These are phyloP conservation scores for Diorhabda elongata DNA, from an alignment of 1,140 invertebrate genomes.

Conservation along the genomic window DNA sequence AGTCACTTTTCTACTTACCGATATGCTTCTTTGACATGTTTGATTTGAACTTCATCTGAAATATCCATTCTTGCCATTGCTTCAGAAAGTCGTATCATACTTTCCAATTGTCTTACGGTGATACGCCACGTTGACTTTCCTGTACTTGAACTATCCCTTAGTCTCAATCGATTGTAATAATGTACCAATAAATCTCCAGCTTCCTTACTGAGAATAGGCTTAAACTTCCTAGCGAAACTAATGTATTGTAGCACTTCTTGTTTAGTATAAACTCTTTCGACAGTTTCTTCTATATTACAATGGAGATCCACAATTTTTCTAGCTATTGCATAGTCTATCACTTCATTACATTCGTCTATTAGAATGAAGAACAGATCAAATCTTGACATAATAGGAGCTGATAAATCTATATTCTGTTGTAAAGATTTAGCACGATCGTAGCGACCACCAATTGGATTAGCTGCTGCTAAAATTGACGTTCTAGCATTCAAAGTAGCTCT, in stretches of 20 bases:
- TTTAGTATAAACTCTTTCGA: constrained; percentile 73
- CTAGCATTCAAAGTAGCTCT: constrained; percentile 95
- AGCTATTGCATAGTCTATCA: constrained; percentile 94
- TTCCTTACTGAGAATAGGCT: constrained; percentile 83
- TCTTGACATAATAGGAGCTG: constrained; percentile 97
- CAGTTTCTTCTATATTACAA: constrained; percentile 68
- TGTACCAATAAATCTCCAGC: constrained; percentile 71
- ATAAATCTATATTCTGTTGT: constrained; percentile 89
- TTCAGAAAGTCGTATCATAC: constrained; percentile 93
- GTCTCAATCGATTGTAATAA: constrained; percentile 48
- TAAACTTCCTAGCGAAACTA: constrained; percentile 93
- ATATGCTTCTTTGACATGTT: constrained; percentile 92
- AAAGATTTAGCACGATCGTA: constrained; percentile 94
- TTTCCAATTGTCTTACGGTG: constrained; percentile 98
- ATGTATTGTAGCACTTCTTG: constrained; percentile 92
- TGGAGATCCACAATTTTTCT: constrained; percentile 94
- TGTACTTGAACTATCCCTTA: constrained; percentile 71
- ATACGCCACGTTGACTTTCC: constrained; percentile 86
- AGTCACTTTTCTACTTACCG: constrained; percentile 44
- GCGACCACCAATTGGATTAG: constrained; percentile 94
- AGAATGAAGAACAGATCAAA: constrained; percentile 99
- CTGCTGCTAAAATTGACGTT: constrained; percentile 96
- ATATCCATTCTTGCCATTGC: constrained; percentile 95
- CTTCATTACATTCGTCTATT: constrained; percentile 92
- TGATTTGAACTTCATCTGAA: constrained; percentile 76